These are phyloP conservation scores for Polyodon spathula DNA, from an alignment of 2,113 vertebrate species.

Conservation along the genomic window DNA sequence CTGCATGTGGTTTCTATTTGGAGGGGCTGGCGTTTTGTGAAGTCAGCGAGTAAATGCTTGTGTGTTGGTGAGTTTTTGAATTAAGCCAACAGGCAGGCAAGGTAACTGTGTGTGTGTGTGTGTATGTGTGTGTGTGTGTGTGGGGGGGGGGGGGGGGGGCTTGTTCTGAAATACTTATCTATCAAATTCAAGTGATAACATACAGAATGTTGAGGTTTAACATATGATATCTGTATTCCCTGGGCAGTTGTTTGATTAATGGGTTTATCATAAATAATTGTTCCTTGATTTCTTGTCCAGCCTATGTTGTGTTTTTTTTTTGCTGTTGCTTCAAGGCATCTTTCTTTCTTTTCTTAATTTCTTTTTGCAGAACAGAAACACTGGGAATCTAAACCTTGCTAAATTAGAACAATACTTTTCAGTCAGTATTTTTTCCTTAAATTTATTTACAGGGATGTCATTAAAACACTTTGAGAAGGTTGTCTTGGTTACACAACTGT, in stretches of 20 bases:
- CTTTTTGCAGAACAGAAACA: neutral
- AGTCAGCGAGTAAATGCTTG: slow-evolving; percentile 68
- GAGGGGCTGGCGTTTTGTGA: slow-evolving; percentile 64
- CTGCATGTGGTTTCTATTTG: slow-evolving; percentile 97
- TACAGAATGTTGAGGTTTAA: slow-evolving; percentile 16
- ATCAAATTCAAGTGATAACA: slow-evolving; percentile 52
- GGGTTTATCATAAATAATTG: slow-evolving; percentile 39
- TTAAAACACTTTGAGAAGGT: no score
- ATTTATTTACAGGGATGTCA: neutral
- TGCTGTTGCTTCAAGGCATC: neutral
- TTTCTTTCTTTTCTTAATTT: neutral
- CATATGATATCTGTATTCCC: slow-evolving; percentile 41
- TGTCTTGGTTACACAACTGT: no score
- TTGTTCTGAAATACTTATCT: slow-evolving; percentile 54
- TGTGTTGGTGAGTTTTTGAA: slow-evolving; percentile 57
- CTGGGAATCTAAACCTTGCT: neutral
- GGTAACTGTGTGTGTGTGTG: slow-evolving; percentile 58
- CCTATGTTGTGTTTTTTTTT: slow-evolving; percentile 13
- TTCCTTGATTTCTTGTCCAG: slow-evolving; percentile 36
- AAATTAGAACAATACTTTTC: neutral
- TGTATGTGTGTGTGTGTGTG: slow-evolving; percentile 50
- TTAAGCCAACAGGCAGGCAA: no score
- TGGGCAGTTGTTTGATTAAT: slow-evolving; percentile 46
- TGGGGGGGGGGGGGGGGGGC: slow-evolving; percentile 45
- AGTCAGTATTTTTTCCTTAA: neutral